Evolutionary conservation across 2,113 vertebrate genomes (phyloP).

Genomic region (Paramormyrops kingsleyae): DNA sequence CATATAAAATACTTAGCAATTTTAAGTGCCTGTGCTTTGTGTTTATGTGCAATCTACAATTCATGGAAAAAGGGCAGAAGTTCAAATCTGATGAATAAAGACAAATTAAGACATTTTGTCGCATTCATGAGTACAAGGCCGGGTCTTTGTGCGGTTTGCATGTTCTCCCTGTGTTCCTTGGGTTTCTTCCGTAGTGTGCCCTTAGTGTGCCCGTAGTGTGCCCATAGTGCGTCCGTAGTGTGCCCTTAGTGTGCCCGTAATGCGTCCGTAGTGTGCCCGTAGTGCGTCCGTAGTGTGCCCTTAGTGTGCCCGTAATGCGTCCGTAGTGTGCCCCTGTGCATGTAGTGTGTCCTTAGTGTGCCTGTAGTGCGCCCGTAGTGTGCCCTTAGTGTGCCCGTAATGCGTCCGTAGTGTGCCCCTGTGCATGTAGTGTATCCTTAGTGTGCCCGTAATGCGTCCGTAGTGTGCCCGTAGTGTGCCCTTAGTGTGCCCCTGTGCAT

Average conservation of each 20-base stretch:
- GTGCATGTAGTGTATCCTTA: no score
- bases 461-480: no score
- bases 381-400: no score
- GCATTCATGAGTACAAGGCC: neutral
- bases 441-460: no score
- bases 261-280: neutral
- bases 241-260: neutral
- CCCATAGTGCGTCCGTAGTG: neutral
- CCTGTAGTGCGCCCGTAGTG: no score
- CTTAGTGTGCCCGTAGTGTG: no score
- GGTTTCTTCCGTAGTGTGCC: neutral
- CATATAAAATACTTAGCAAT: neutral
- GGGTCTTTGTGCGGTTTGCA: neutral
- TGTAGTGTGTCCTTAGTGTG: no score
- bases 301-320: no score
- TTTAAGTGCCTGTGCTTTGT: neutral
- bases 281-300: fast-evolving
- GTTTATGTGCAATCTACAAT: neutral
- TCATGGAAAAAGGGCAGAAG: neutral
- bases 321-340: no score
- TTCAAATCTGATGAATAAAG: neutral
- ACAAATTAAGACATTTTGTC: neutral
- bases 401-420: no score
- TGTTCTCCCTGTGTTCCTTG: neutral
- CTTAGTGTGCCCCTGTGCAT: no score